These are phyloP conservation scores for Parauchenoglanis ngamensis DNA, from an alignment of 2,797 vertebrate genomes.

Conservation along the genomic window DNA sequence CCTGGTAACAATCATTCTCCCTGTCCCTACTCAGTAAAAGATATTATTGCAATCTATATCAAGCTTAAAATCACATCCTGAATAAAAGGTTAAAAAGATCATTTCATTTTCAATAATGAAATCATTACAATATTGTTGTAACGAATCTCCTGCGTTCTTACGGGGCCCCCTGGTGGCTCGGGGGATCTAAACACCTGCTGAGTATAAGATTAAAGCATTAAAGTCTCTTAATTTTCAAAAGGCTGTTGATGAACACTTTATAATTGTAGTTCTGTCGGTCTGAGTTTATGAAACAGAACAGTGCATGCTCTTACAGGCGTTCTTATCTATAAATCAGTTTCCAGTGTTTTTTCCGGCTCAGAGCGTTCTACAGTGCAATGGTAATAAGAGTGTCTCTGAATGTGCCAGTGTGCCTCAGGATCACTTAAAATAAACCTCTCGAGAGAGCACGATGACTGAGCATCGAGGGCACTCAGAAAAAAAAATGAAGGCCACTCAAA, in stretches of 20 bases:
- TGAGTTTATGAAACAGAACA: background rate
- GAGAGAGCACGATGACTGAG: conserved; percentile 14
- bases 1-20: background rate
- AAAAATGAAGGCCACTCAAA: background rate
- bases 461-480: conserved; percentile 4
- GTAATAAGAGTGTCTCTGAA: background rate
- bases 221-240: background rate
- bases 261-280: background rate
- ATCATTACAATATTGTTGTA: background rate
- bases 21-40: background rate
- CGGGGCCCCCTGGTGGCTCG: background rate
- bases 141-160: background rate
- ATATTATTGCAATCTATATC: background rate
- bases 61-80: background rate
- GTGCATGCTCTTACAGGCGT: background rate
- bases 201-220: background rate
- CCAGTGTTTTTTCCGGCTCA: background rate
- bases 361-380: background rate
- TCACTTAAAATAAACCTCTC: background rate
- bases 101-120: background rate
- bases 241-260: background rate
- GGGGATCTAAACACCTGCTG: background rate
- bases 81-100: background rate
- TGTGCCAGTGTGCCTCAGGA: conserved; percentile 8
- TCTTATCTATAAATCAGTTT: background rate